A percentile compares a stretch with the other conserved stretches of the same genome.
These are phyloP conservation scores for Tragelaphus oryx DNA, from an alignment of 2,797 vertebrate species.

Conservation along the genomic window DNA sequence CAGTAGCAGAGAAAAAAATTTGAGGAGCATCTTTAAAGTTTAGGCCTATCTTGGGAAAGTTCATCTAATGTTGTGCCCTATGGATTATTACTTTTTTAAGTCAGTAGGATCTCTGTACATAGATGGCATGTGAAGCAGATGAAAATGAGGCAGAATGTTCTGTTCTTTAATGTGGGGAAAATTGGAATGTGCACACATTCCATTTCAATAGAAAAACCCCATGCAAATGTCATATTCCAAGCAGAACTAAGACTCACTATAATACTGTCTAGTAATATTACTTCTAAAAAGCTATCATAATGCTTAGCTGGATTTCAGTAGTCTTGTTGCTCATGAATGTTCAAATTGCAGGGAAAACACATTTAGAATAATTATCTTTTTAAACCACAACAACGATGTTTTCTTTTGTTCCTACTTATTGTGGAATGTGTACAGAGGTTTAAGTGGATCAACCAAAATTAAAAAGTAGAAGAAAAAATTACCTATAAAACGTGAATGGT, in stretches of 20 bases:
- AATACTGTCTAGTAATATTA: slow-evolving; percentile 53
- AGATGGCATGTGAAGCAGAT: slow-evolving; percentile 25
- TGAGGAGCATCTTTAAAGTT: background rate
- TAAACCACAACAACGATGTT: slow-evolving; percentile 56
- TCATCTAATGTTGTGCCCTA: background rate
- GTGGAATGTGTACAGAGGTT: background rate
- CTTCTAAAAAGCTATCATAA: slow-evolving; percentile 65
- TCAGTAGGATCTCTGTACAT: background rate
- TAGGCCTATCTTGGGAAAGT: background rate
- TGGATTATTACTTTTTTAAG: slow-evolving; percentile 42
- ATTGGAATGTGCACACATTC: slow-evolving; percentile 50
- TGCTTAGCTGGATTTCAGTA: slow-evolving; percentile 62
- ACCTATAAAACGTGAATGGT: background rate
- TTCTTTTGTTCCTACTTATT: slow-evolving; percentile 62
- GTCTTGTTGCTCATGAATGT: slow-evolving; percentile 64
- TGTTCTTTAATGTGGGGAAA: slow-evolving; percentile 50
- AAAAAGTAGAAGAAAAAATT: slow-evolving; percentile 30
- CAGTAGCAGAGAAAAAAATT: background rate
- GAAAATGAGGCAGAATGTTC: slow-evolving; percentile 55
- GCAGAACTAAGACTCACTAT: slow-evolving; percentile 64
- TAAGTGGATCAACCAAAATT: slow-evolving; percentile 33
- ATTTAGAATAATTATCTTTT: slow-evolving; percentile 72
- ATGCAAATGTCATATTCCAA: slow-evolving; percentile 56
- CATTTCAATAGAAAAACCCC: slow-evolving; percentile 56
- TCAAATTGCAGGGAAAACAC: slow-evolving; percentile 67